Evolutionary conservation across 2,797 vertebrate species (phyloP).

Genomic region (Spondyliosoma cantharus): DNA sequence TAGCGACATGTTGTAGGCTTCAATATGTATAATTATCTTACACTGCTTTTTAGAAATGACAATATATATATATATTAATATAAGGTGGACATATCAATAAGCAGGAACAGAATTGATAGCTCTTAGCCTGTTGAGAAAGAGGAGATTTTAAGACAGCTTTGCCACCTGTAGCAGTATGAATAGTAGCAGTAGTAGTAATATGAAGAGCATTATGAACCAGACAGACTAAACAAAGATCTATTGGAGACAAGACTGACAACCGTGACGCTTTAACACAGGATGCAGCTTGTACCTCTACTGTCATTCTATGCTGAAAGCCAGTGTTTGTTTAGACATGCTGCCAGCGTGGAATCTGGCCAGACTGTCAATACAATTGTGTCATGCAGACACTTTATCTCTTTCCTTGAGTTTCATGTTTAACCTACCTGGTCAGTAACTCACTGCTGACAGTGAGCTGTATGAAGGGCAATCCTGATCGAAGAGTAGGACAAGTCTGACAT

Average conservation of each 20-base stretch:
- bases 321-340: background rate
- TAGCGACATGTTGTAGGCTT: background rate
- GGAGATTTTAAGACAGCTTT: background rate
- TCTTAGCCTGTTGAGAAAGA: background rate
- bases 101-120: no score
- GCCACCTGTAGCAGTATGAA: no score
- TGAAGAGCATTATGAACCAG: background rate
- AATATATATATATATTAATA: no score
- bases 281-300: background rate
- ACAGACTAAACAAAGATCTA: background rate
- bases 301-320: background rate
- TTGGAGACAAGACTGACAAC: background rate
- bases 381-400: background rate
- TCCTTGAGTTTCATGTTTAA: background rate
- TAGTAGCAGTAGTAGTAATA: background rate
- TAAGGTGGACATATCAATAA: no score
- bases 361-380: background rate
- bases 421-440: background rate
- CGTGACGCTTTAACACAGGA: background rate
- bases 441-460: background rate
- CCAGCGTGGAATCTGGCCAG: no score
- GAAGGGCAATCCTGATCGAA: background rate
- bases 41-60: background rate
- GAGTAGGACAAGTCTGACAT: conserved; percentile 37
- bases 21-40: no score